Base-by-base conservation (phyloP, 2,797 vertebrate species). In the Perodicticus potto region DNA sequence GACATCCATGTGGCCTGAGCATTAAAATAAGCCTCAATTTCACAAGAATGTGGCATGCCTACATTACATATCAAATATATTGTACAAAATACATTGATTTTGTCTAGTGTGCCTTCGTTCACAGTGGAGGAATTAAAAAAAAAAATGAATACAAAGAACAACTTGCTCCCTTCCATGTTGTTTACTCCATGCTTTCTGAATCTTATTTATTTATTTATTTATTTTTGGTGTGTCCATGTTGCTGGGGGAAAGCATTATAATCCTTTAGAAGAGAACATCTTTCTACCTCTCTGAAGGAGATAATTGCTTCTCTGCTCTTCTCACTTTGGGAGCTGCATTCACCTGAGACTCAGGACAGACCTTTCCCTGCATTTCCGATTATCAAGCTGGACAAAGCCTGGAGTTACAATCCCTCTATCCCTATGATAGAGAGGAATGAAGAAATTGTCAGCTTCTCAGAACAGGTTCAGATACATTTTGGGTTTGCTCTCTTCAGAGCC, bases 61-160 rank as follows among this genome's bases (percentile, higher is more conserved):
- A 34, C 34, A 16, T 53, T 53, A 53, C 49, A 53, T 49, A 16
- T 53, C 13, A 53, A 57, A 57, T 57, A 67, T n/a, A 82, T 69
- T 80, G 43, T 72, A 14, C 2, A 73, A 96, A 90, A 80, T 85
- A 83, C 59, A 69, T 25, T 74, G n/a, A 86, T 77, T 96, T 96
- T 94, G 49, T 72, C 55, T 87, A n/a, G 25, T 37, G 17, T 81
- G 16, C 69, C 81, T 89, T 76, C 72, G 95, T 95, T 81, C 25
- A 89, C 55, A 89, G 32, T 55, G 14, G 76, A 95, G 45, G 17
- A 3, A 40, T 74, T 57, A 22, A 2, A 4, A 19, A 27, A n/a
- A n/a, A 72, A 91, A 91, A 45, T 53, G 37, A 55, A 14, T 61
- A 22, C 22, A 63, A n/a, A 43, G 22, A 88, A 22, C 27, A 86